phyloP scores from a whole-genome alignment of 2,888 invertebrate genomes.

The Melanostoma mellinum region DNA sequence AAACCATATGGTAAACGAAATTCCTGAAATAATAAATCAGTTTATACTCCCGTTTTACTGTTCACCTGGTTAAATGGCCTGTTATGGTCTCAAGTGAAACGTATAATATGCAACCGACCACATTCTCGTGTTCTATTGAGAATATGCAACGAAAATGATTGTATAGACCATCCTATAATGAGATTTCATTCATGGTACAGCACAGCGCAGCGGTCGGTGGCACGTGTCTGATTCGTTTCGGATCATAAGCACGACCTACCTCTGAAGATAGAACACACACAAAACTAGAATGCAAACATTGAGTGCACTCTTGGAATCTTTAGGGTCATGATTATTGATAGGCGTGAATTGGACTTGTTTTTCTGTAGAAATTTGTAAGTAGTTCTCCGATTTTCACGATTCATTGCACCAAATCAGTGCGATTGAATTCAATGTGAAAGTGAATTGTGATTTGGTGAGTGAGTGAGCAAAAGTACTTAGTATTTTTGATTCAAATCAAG shows the following conservation, averaged over 20 bases:
- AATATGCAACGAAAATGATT: constrained; percentile 1
- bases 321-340: neutral
- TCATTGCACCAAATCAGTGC: neutral
- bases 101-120: too few species aligned
- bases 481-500: too few species aligned
- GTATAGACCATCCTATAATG: neutral
- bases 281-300: constrained; percentile 6
- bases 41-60: too few species aligned
- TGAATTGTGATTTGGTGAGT: neutral
- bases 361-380: neutral
- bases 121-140: too few species aligned
- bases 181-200: constrained; percentile 16
- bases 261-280: constrained; percentile 4
- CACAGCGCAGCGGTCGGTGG: neutral
- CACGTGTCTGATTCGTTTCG: constrained; percentile 22
- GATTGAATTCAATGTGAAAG: neutral
- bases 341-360: neutral
- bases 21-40: too few species aligned
- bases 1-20: too few species aligned
- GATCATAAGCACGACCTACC: neutral
- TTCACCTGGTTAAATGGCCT: too few species aligned
- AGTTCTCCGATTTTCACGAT: neutral
- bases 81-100: too few species aligned
- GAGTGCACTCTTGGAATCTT: constrained; percentile 2
- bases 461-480: neutral